A percentile compares a stretch with the other conserved stretches of the same genome.
phyloP scores from a whole-genome alignment of 2,797 vertebrate genomes.

The Myotis pilosus region DNA sequence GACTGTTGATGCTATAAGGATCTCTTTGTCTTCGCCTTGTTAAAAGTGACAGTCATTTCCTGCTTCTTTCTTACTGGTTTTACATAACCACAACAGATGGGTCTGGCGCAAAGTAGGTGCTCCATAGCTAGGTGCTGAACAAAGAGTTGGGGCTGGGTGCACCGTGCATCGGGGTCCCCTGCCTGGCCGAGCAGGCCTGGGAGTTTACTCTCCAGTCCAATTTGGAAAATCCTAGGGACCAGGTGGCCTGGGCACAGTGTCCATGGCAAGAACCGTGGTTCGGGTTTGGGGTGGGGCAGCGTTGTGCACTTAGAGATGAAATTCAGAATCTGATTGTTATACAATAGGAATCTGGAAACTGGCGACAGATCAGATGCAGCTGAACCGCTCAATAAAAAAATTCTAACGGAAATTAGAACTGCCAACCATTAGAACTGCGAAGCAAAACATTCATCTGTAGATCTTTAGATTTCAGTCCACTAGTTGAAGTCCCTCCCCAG shows the following conservation, averaged over 20 bases:
- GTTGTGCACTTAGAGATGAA: neutral
- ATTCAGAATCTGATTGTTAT: neutral
- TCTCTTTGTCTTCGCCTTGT: neutral
- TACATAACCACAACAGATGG: neutral
- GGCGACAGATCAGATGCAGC: neutral
- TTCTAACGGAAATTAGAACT: neutral
- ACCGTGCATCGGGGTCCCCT: neutral
- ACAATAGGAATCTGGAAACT: neutral
- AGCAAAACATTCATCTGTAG: neutral
- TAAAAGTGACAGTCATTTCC: neutral
- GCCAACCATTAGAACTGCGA: neutral
- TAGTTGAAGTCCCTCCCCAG: neutral
- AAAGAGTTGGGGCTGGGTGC: neutral
- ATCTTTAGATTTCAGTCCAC: neutral
- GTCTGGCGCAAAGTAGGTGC: neutral
- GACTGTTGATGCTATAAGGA: neutral
- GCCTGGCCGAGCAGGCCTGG: neutral
- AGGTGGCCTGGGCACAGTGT: neutral
- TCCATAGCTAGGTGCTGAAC: neutral
- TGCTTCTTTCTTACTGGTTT: neutral
- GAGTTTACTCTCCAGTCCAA: neutral
- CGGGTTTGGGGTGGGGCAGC: neutral
- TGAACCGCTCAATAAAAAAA: neutral
- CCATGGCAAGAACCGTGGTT: neutral
- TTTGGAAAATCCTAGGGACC: neutral